phyloP scores from a whole-genome alignment of 2,888 invertebrate species.

The Crocallis elinguaria region DNA sequence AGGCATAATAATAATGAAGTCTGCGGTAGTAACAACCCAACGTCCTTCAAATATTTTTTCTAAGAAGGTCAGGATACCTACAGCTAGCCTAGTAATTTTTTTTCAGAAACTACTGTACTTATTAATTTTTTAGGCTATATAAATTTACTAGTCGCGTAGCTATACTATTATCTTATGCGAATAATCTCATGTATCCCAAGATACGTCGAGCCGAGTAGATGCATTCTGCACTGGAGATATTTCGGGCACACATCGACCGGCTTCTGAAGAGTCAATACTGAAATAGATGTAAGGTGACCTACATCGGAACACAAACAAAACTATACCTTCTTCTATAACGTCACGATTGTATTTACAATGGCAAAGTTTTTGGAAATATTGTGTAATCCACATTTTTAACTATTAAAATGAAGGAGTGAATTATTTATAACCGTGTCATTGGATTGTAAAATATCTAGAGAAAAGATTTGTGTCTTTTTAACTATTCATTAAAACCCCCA shows the following conservation, averaged over 20 bases:
- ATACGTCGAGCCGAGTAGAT: constrained; percentile 45
- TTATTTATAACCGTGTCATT: constrained; percentile 26
- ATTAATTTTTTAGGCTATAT: too few species aligned
- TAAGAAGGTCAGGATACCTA: background rate
- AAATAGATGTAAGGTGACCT: constrained; percentile 78
- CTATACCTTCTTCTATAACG: constrained; percentile 34
- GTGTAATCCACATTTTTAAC: constrained; percentile 29
- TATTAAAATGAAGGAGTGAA: constrained; percentile 15
- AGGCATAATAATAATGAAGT: background rate
- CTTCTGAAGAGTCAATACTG: constrained; percentile 64
- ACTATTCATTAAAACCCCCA: background rate
- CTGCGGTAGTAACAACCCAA: background rate
- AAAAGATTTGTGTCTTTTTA: background rate
- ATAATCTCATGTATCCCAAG: constrained; percentile 48
- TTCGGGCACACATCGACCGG: constrained; percentile 69
- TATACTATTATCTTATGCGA: background rate
- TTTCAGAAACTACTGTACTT: too few species aligned
- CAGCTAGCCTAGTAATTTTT: too few species aligned
- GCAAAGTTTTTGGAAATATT: constrained; percentile 23
- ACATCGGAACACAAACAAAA: constrained; percentile 58
- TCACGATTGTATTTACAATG: constrained; percentile 38
- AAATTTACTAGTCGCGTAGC: background rate
- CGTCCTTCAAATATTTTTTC: too few species aligned
- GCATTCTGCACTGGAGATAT: constrained; percentile 76
- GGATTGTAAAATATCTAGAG: background rate